phyloP scores from a whole-genome alignment of 2,797 vertebrate genomes.

The Lagocephalus sceleratus region DNA sequence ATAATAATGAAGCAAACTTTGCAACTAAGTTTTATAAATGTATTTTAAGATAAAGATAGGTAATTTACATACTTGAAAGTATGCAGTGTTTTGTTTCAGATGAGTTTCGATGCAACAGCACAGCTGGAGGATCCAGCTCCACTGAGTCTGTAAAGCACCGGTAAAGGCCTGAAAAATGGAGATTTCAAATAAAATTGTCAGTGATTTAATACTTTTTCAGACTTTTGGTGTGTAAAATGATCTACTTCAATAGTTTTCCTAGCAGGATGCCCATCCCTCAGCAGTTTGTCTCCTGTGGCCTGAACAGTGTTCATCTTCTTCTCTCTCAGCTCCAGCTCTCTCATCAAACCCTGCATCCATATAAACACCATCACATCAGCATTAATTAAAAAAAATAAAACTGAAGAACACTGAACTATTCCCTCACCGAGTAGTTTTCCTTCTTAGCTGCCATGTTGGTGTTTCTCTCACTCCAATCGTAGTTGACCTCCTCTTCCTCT shows the following conservation, averaged over 20 bases:
- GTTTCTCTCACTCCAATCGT: constrained; percentile 92
- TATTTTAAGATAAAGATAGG: neutral
- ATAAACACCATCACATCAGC: neutral
- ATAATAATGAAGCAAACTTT: too few relatives aligned
- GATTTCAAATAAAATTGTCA: neutral
- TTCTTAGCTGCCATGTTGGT: constrained; percentile 89
- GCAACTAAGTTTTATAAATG: too few relatives aligned
- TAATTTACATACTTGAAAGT: constrained; percentile 83
- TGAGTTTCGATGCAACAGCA: constrained; percentile 93
- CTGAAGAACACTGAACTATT: neutral
- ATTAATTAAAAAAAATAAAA: neutral
- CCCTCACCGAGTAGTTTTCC: constrained; percentile 88
- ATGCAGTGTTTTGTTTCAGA: constrained; percentile 88
- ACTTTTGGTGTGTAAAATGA: neutral
- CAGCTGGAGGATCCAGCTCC: constrained; percentile 94
- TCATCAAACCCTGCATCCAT: constrained; percentile 84
- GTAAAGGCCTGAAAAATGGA: constrained; percentile 79
- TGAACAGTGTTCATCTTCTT: constrained; percentile 84
- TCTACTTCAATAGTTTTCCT: constrained; percentile 83
- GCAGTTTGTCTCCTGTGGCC: constrained; percentile 81
- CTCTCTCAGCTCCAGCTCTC: constrained; percentile 88
- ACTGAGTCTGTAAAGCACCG: constrained; percentile 91
- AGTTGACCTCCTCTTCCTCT: constrained; percentile 92
- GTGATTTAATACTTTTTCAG: neutral
- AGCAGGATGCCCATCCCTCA: constrained; percentile 86